Base-by-base conservation (phyloP, 2,113 vertebrate species). In the Cricetomys ansorgei region DNA sequence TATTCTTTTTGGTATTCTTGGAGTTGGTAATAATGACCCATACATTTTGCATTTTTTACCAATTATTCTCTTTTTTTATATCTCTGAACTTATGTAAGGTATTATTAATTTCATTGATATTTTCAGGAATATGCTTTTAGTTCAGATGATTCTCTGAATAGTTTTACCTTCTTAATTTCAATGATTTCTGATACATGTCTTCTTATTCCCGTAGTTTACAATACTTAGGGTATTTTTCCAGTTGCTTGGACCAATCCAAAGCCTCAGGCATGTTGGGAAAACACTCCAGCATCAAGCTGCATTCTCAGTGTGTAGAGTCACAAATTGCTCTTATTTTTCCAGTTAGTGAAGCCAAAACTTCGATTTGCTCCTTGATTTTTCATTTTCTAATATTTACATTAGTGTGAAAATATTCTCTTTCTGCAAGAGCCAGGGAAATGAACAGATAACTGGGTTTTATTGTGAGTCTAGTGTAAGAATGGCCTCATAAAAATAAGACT, bases 401-500 rank as follows among this genome's bases (percentile, higher is more conserved):
- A 34, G 4, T 40, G 5, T 40, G 75, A 69, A 9, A 27, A 4
- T 29, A 57, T 59, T 11, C 6, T 13, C 3, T 57, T 21, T 65
- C 7, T 77, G 15, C 1, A 0, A 55, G 45, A 88, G 25, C 2
- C 34, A 5, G 17, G 11, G 23, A 5, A 3, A 50, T 48, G 8
- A 31, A 50, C 31, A 2, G n/a, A 37, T 67, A 40, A 17, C 29
- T 67, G 43, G 43, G 76, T 40, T 10, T 4, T 2, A 67, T 5
- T 73, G 43, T 40, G 43, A 73, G 48, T 25, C 37, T 67, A 48
- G 43, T 9, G 40, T 31, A 19, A 65, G 10, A 50, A 43, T 57
- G 31, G 6, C 4, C 3, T 0, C n/a, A 16, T 12, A 3, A 59
- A 40, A 5, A 0, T 16, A 5, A 8, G 4, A 29, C 3, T 9